Evolutionary conservation across 2,797 vertebrate species (phyloP).

Genomic region (Myiotriccus ornatus): DNA sequence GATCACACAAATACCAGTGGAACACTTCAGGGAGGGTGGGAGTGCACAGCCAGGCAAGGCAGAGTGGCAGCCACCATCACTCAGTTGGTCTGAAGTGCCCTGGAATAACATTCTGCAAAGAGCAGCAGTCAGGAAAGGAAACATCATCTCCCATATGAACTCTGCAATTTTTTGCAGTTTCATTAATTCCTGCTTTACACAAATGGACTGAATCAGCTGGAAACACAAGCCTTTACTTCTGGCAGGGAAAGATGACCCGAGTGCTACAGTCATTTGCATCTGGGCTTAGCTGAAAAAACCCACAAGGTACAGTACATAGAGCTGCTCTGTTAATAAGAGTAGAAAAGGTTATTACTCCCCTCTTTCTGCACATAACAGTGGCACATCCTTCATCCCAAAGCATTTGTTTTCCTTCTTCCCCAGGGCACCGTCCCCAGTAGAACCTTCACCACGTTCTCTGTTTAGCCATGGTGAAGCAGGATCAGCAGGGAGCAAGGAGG

Average conservation of each 20-base stretch:
- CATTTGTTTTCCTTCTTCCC: not conserved
- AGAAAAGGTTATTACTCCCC: not conserved
- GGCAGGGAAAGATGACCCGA: not conserved
- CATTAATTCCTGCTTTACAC: not conserved
- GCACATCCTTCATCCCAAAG: not conserved
- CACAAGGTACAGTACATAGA: not conserved
- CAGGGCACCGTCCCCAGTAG: fast-evolving
- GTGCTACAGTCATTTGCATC: not conserved
- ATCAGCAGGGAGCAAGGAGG: not conserved
- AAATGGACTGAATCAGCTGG: not conserved
- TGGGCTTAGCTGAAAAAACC: not conserved
- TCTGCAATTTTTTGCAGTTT: not conserved
- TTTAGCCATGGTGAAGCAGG: not conserved
- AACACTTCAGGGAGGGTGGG: not conserved
- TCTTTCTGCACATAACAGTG: not conserved
- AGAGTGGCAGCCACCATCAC: not conserved
- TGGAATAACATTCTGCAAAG: not conserved
- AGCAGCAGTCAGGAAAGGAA: not conserved
- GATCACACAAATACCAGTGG: not conserved
- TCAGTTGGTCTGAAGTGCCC: not conserved
- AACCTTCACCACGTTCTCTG: not conserved
- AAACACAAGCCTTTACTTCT: not conserved
- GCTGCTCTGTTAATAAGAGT: not conserved
- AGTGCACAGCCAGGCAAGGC: not conserved
- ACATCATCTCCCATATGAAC: not conserved